A percentile compares a stretch with the other conserved stretches of the same genome.
These are phyloP conservation scores for Mactra quadrangularis DNA, from an alignment of 1,140 invertebrate genomes.

Conservation along the genomic window DNA sequence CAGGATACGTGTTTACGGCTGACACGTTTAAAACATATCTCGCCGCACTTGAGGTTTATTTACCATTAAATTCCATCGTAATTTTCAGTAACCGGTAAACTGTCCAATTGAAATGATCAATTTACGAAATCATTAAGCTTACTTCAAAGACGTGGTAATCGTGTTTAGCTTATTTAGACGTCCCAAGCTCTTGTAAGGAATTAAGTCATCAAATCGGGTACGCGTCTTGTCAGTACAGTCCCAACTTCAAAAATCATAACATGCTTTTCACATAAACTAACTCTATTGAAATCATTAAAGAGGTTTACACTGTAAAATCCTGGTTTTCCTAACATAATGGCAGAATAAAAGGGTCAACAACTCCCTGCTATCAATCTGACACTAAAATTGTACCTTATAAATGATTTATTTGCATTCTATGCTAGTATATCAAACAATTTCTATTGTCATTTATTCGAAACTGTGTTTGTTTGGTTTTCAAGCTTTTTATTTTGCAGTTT, in stretches of 20 bases:
- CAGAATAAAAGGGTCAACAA: no score
- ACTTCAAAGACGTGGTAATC: constrained; percentile 56
- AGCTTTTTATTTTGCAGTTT: no score
- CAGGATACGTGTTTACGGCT: constrained; percentile 49
- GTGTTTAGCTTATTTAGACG: constrained; percentile 57
- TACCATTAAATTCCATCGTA: constrained; percentile 49
- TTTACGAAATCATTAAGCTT: constrained; percentile 55
- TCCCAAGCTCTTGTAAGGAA: constrained; percentile 47
- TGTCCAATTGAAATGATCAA: constrained; percentile 56
- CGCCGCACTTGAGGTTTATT: constrained; percentile 51
- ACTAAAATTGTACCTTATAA: no score
- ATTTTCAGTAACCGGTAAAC: constrained; percentile 52
- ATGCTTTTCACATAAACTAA: constrained; percentile 41
- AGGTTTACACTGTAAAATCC: constrained; percentile 12
- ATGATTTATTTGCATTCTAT: no score
- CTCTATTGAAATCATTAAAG: constrained; percentile 31
- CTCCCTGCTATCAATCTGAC: no score
- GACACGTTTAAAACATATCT: constrained; percentile 44
- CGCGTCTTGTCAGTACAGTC: constrained; percentile 48
- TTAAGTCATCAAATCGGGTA: constrained; percentile 54
- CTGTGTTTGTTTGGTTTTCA: no score
- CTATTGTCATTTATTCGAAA: no score
- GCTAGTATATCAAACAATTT: no score
- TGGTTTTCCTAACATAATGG: no score
- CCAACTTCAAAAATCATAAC: constrained; percentile 43